These are phyloP conservation scores for Embidobia sp. DNA, from an alignment of 2,888 invertebrate species.

Conservation along the genomic window DNA sequence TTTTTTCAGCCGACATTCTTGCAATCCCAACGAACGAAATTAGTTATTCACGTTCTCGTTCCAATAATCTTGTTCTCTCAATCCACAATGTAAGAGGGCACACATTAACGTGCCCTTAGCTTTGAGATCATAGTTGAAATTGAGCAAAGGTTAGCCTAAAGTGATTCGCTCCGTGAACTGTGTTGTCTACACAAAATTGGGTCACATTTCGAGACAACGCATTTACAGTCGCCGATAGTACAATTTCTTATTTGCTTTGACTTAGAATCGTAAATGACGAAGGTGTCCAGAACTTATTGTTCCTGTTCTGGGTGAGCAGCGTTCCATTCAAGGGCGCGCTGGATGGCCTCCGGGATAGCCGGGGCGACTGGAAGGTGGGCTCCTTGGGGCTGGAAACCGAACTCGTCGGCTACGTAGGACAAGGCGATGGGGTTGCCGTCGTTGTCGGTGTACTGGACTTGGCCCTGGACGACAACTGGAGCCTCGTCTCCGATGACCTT, in stretches of 20 bases:
- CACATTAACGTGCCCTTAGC: too few relatives aligned
- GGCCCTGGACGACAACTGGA: slow-evolving; percentile 71
- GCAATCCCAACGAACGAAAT: too few relatives aligned
- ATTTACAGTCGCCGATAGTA: too few relatives aligned
- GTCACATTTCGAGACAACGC: too few relatives aligned
- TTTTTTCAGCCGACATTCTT: too few relatives aligned
- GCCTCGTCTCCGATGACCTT: slow-evolving; percentile 63
- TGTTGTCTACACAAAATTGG: too few relatives aligned
- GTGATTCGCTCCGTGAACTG: too few relatives aligned
- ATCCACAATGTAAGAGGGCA: too few relatives aligned
- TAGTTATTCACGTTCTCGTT: too few relatives aligned
- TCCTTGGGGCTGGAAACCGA: slow-evolving; percentile 86
- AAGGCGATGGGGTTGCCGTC: slow-evolving; percentile 80
- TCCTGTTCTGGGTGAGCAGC: slow-evolving; percentile 72
- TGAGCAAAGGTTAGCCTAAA: slow-evolving; percentile 12
- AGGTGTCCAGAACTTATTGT: neutral
- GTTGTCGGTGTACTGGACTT: slow-evolving; percentile 77
- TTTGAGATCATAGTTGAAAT: slow-evolving; percentile 28
- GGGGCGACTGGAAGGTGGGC: slow-evolving; percentile 79
- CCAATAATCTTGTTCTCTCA: too few relatives aligned
- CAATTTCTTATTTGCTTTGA: neutral
- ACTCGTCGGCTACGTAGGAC: slow-evolving; percentile 86
- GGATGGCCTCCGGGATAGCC: slow-evolving; percentile 78
- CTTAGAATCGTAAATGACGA: slow-evolving; percentile 26
- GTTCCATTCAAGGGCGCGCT: slow-evolving; percentile 76